phyloP scores from a whole-genome alignment of 1,140 invertebrate genomes.

The Calephelis nemesis region DNA sequence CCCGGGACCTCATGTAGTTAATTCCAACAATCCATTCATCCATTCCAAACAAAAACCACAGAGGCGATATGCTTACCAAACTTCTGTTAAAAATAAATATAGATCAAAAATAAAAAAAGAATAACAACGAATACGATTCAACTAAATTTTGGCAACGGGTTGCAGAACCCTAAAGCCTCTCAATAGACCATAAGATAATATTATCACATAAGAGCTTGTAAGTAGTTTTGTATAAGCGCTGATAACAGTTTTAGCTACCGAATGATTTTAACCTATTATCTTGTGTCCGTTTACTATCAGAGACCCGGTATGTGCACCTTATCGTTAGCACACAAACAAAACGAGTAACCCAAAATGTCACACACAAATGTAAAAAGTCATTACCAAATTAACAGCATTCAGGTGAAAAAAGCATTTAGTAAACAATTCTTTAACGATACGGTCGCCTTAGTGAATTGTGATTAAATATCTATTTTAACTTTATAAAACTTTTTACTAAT shows the following conservation, averaged over 20 bases:
- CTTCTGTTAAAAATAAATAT: too few relatives aligned
- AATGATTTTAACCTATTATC: constrained; percentile 68
- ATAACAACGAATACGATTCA: too few relatives aligned
- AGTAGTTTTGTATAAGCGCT: constrained; percentile 40
- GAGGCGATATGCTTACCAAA: too few relatives aligned
- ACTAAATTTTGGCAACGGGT: too few relatives aligned
- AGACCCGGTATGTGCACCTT: constrained; percentile 66
- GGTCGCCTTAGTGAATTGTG: constrained; percentile 53
- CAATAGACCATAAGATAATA: background rate
- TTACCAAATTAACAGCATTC: constrained; percentile 75
- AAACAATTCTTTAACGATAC: constrained; percentile 65
- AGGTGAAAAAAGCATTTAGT: constrained; percentile 75
- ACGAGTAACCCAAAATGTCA: constrained; percentile 47
- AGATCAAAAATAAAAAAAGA: too few relatives aligned
- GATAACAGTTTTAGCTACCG: constrained; percentile 68
- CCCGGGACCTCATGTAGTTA: too few relatives aligned
- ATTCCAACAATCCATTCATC: too few relatives aligned
- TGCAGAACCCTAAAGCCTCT: constrained; percentile 2
- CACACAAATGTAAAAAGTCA: constrained; percentile 69
- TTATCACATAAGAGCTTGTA: constrained; percentile 17
- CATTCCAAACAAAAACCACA: too few relatives aligned
- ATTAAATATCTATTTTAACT: constrained; percentile 35
- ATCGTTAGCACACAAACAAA: constrained; percentile 66
- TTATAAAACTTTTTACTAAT: constrained; percentile 37
- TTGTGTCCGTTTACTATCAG: constrained; percentile 61